Base-by-base conservation (phyloP, 1,140 invertebrate genomes). In the Acromyrmex charruanus region DNA sequence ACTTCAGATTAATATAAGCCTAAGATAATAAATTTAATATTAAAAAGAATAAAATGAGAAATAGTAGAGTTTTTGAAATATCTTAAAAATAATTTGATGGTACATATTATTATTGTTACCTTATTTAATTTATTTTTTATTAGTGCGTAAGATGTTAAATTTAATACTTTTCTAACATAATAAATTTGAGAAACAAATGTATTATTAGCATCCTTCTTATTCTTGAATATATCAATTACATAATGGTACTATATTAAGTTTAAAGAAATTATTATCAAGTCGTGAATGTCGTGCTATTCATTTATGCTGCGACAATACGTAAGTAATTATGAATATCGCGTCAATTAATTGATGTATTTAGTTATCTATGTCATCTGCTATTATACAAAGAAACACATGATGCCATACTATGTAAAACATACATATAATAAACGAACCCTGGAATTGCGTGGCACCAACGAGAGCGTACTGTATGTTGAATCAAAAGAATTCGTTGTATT, bases 401-500 rank as follows among this genome's bases (percentile, higher is more conserved):
- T 44, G 80, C 51, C 51, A 58, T 82, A 72, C 44, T 59, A n/a
- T 31, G 80, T 84, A 74, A 74, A 84, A 74, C 68, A 58, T 44
- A 44, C 2, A 44, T 44, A 44, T 44, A 44, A 44, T 55, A 71
- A 85, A 68, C 49, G 35, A 28, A 49, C 77, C 18, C 12, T n/a
- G 25, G 49, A 28, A 68, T 16, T 14, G 21, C 31, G 77, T 51
- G 49, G 49, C 61, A 55, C 28, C n/a, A 65, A 84, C 75, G 87
- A 80, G 79, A 74, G 51, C 35, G 69, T 31, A 44, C 51, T 63
- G 86, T 28, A 31, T 25, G 25, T 25, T 31, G 55, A 87, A 82
- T 88, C 87, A 79, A 84, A 87, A 88, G 87, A 87, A 59, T 69
- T 81, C 59, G 68, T 69, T 9, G 28, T 55, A 72, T 63, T 72